Base-by-base conservation (phyloP, 2,113 vertebrate genomes). In the Oryzias celebensis region DNA sequence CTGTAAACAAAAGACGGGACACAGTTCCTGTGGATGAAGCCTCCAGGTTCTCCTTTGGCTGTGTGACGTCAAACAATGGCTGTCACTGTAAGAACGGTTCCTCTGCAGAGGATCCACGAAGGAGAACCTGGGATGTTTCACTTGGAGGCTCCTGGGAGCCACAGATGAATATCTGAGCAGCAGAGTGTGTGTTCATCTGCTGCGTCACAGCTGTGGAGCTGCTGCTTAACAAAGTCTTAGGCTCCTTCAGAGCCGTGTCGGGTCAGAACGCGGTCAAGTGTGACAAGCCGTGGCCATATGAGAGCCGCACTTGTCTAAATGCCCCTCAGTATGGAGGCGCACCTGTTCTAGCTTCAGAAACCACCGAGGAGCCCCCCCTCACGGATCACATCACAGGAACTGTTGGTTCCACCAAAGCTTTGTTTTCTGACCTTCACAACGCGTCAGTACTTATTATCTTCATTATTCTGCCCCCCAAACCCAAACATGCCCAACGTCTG, bases 361-460 rank as follows among this genome's bases (percentile, higher is more conserved):
- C 51, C 24, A 36, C 17, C 18, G 16, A 77, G 68, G 78, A 82
- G 82, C 86, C 69, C 36, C 4, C 50, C 86, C 73, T 81, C 66
- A 80, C 80, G 78, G 71, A 85, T 88, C 83, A 62, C 82, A 78
- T 87, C 85, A 78, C 70, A 59, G 48, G 8, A 71, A 78, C 75
- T 58, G 49, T 82, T 84, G 66, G 73, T 70, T 68, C 75, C 68
- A 63, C 68, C 73, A 24, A 43, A 60, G 77, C 71, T 77, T 84
- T 85, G 86, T 85, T 87, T 86, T 82, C 68, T 88, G 86, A 89
- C 89, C 86, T 89, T 90, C 84, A 79, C 59, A 53, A 73, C 73
- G 83, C 65, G 86, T 76, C 85, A 52, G 69, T 73, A 31, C 79
- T 73, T 71, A 66, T 90, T 83, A 89, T 79, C 71, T 66, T 90